phyloP scores from a whole-genome alignment of 2,888 invertebrate species.

The Melitaea athalia region DNA sequence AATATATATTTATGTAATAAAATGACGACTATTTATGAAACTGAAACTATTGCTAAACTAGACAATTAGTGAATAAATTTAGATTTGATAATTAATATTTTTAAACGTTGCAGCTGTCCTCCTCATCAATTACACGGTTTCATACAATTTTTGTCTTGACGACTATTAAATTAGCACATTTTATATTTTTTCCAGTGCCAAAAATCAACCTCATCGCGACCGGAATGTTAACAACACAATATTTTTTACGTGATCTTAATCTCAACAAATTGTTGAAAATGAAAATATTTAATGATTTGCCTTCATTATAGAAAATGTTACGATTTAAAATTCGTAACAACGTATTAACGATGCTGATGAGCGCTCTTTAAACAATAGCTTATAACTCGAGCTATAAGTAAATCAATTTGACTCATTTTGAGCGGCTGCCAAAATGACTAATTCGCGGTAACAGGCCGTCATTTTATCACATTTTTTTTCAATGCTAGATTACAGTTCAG shows the following conservation, averaged over 20 bases:
- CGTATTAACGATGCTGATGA: constrained; percentile 61
- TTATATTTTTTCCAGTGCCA: constrained; percentile 72
- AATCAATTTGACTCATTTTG: constrained; percentile 71
- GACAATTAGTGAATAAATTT: background rate
- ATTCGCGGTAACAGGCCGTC: constrained; percentile 64
- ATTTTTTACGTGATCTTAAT: constrained; percentile 74
- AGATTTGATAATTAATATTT: constrained; percentile 7
- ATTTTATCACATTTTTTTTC: constrained; percentile 64
- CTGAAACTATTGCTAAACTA: no score
- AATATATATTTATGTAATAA: no score
- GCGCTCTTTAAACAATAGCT: constrained; percentile 68
- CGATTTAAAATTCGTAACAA: constrained; percentile 43
- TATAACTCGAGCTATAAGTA: constrained; percentile 59
- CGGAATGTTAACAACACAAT: constrained; percentile 79
- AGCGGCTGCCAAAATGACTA: constrained; percentile 77
- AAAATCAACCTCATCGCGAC: constrained; percentile 71
- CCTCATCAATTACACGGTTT: constrained; percentile 70
- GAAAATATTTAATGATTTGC: constrained; percentile 65
- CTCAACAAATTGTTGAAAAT: constrained; percentile 75
- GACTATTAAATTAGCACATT: constrained; percentile 73
- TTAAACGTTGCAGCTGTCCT: constrained; percentile 64
- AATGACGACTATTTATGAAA: no score
- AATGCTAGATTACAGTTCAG: constrained; percentile 55
- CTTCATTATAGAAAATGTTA: constrained; percentile 53
- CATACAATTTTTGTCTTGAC: constrained; percentile 70